Evolutionary conservation across 1,140 invertebrate species (phyloP).

Genomic region (Pseudomyrmex flavicornis): DNA sequence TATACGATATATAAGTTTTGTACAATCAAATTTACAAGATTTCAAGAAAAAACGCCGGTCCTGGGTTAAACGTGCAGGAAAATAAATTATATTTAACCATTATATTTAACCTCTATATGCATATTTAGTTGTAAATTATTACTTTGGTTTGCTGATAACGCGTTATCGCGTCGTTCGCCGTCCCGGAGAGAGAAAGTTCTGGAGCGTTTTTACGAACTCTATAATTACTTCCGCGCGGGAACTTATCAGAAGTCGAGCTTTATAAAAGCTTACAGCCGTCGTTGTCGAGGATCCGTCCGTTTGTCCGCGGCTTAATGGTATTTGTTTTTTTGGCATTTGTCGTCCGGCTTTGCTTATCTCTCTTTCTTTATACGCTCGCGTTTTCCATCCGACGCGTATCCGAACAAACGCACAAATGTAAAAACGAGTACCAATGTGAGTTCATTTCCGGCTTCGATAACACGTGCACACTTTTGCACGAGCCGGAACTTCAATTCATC

Average conservation of each 20-base stretch:
- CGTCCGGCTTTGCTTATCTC: slow-evolving; percentile 1
- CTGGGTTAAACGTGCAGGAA: no score
- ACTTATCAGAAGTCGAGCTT: slow-evolving; percentile 14
- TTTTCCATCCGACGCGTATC: neutral
- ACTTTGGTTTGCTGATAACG: no score
- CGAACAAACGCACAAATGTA: slow-evolving; percentile 24
- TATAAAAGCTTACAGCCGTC: neutral
- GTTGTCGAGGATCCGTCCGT: neutral
- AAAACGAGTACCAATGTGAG: slow-evolving; percentile 10
- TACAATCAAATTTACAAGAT: no score
- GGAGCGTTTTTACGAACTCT: neutral
- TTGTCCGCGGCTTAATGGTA: slow-evolving; percentile 5
- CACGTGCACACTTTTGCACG: slow-evolving; percentile 1
- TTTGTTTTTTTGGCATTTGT: neutral
- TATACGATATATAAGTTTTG: no score
- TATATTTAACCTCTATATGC: no score
- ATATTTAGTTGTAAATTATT: no score
- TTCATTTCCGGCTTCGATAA: slow-evolving; percentile 34
- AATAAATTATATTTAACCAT: no score
- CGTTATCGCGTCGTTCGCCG: no score
- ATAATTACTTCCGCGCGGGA: slow-evolving; percentile 20
- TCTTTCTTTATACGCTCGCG: slow-evolving; percentile 6
- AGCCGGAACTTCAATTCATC: neutral
- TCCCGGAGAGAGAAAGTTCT: no score
- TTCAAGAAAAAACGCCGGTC: no score